Conservation (phyloP, 2,797 vertebrate species). For the Centroberyx gerrardi region DNA sequence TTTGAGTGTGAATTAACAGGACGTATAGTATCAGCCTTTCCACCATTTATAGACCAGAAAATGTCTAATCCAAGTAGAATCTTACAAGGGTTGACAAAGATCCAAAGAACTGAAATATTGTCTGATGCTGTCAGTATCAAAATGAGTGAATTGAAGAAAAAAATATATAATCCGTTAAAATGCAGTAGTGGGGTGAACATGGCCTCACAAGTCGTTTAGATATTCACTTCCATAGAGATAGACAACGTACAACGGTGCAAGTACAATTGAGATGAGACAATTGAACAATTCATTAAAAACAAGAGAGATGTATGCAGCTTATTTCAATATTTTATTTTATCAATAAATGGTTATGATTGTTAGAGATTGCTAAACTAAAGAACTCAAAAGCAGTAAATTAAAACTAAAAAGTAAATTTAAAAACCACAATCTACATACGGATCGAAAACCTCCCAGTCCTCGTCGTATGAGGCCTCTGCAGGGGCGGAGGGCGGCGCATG, state of each 20-base stretch:
- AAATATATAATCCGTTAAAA: neutral
- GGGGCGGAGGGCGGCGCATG: conserved; percentile 86
- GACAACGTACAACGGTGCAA: too few relatives aligned
- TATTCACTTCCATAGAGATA: too few relatives aligned
- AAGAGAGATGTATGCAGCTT: too few relatives aligned
- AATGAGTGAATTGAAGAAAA: neutral
- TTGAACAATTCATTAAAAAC: too few relatives aligned
- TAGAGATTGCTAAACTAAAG: too few relatives aligned
- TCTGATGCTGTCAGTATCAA: neutral
- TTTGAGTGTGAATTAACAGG: neutral
- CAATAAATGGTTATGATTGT: too few relatives aligned
- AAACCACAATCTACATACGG: conserved; percentile 88
- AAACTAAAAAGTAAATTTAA: too few relatives aligned
- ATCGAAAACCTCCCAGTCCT: conserved; percentile 99
- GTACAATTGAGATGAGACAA: too few relatives aligned
- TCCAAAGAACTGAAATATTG: neutral
- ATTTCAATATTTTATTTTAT: too few relatives aligned
- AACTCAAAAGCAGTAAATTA: too few relatives aligned
- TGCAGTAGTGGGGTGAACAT: neutral
- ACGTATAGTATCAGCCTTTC: neutral
- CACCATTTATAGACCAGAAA: neutral
- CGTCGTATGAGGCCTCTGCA: conserved; percentile 95
- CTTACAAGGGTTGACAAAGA: neutral
- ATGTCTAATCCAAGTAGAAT: neutral
- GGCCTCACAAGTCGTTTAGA: neutral